These are phyloP conservation scores for Mormyrus proboscirostris DNA, from an alignment of 2,797 vertebrate species.

Conservation along the genomic window DNA sequence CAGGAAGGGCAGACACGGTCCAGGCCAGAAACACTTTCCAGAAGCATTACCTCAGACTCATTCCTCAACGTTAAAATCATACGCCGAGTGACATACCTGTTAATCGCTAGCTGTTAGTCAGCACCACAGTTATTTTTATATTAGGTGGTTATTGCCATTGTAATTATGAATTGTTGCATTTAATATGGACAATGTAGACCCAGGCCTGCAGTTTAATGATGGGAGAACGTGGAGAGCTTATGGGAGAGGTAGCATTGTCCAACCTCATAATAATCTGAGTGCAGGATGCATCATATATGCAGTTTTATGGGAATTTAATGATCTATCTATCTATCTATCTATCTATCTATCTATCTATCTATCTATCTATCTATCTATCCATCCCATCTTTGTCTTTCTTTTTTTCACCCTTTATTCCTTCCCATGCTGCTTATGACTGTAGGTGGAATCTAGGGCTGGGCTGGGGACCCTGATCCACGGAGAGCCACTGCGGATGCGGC, in stretches of 20 bases:
- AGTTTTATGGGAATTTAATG: neutral
- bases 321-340: no score
- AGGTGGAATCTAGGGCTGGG: neutral
- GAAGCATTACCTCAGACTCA: neutral
- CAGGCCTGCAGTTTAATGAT: neutral
- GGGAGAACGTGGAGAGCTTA: neutral
- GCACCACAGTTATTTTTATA: neutral
- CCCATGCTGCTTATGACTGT: neutral
- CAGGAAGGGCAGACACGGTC: constrained; percentile 37
- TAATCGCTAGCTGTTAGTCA: neutral
- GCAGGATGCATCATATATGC: neutral
- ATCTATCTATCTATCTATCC: neutral
- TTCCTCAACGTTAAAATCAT: neutral
- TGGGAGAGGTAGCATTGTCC: neutral
- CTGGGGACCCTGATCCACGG: neutral
- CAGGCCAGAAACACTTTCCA: constrained; percentile 28
- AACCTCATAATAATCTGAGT: neutral
- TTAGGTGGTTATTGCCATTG: neutral
- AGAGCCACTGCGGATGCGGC: no score
- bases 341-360: neutral
- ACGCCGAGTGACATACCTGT: neutral
- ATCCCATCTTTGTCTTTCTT: no score
- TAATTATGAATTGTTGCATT: neutral
- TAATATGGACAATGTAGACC: neutral
- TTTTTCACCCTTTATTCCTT: neutral